Base-by-base conservation (phyloP, 1,140 invertebrate species). In the Teleogryllus occipitalis region DNA sequence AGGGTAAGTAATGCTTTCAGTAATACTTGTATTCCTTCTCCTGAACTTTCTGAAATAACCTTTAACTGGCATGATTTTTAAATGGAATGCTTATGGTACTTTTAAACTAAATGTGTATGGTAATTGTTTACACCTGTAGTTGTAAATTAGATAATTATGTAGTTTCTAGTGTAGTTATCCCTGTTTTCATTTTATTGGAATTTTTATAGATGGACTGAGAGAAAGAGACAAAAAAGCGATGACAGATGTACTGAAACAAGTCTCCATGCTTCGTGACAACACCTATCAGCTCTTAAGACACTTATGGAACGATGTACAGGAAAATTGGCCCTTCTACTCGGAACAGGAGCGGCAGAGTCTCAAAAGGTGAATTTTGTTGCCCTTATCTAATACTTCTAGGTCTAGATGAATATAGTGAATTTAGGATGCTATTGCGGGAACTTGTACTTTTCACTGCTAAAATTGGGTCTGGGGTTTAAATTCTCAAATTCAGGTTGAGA, bases 271-370 rank as follows among this genome's bases (percentile, higher is more conserved):
- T 84, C 93, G 93, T 84, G 95, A 97, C 86, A 97, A 97, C 87
- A 92, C 91, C 82, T 98, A 95, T 87, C 92, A 95, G 83, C 88
- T 98, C 84, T 90, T 92, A 77, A 92, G 93, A 83, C 90, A 93
- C 83, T 88, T 95, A 81, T 98, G 96, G 95, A 95, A 95, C 85
- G 96, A 98, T 84, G 95, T 98, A 76, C 92, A 94, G 83, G 93
- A 96, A 83, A 95, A 98, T 84, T 98, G 96, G 96, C 93, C 95
- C 72, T 97, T 94, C 87, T 98, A 97, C 84, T 92, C 92, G 48
- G 95, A 97, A 81, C 92, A 95, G 83, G 96, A 98, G 84, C 90
- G 90, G 85, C 91, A 95, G 83, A 91, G 94, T 84, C 87, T 97
- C 81, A 97, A 96, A 89, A 91, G 92, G 92, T 93, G 83, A 82